Evolutionary conservation across 2,888 invertebrate genomes (phyloP).

Genomic region (Hirtodrosophila confusa): DNA sequence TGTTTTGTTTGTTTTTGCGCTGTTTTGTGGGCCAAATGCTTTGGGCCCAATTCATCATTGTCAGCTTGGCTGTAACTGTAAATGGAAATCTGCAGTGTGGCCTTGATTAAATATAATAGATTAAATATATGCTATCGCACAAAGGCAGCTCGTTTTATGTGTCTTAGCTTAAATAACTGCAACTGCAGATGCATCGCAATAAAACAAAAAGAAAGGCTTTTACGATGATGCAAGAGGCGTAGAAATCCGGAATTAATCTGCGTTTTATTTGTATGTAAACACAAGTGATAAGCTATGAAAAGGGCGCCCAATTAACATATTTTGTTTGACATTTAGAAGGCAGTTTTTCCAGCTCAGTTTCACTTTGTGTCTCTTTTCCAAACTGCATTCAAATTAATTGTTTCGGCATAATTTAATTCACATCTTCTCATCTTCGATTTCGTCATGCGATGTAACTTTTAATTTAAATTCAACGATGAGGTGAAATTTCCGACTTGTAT

Average conservation of each 20-base stretch:
- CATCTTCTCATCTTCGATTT: slow-evolving; percentile 27
- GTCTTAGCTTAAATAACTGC: slow-evolving; percentile 15
- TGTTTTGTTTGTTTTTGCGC: slow-evolving; percentile 33
- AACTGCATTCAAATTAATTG: slow-evolving; percentile 39
- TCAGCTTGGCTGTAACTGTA: slow-evolving; percentile 52
- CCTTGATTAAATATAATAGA: slow-evolving; percentile 49
- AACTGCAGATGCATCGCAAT: slow-evolving; percentile 19
- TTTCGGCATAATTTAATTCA: slow-evolving; percentile 39
- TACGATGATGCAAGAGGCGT: slow-evolving; percentile 41
- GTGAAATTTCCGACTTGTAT: slow-evolving; percentile 36
- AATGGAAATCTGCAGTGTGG: slow-evolving; percentile 64
- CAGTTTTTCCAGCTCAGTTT: slow-evolving; percentile 66
- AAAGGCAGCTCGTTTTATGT: not conserved
- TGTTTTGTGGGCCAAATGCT: slow-evolving; percentile 19
- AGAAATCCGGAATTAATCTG: slow-evolving; percentile 27
- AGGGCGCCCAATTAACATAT: slow-evolving; percentile 41
- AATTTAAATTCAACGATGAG: slow-evolving; percentile 20
- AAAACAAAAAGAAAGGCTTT: slow-evolving; percentile 45
- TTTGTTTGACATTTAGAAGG: slow-evolving; percentile 16
- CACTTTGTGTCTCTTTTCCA: slow-evolving; percentile 36
- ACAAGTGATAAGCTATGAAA: slow-evolving; percentile 25
- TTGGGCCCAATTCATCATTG: slow-evolving; percentile 21
- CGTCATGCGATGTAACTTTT: slow-evolving; percentile 35
- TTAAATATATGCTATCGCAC: slow-evolving; percentile 12
- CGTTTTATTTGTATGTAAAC: slow-evolving; percentile 35